Conservation (phyloP, 2,113 vertebrate genomes). For the Pleuronectes platessa region DNA sequence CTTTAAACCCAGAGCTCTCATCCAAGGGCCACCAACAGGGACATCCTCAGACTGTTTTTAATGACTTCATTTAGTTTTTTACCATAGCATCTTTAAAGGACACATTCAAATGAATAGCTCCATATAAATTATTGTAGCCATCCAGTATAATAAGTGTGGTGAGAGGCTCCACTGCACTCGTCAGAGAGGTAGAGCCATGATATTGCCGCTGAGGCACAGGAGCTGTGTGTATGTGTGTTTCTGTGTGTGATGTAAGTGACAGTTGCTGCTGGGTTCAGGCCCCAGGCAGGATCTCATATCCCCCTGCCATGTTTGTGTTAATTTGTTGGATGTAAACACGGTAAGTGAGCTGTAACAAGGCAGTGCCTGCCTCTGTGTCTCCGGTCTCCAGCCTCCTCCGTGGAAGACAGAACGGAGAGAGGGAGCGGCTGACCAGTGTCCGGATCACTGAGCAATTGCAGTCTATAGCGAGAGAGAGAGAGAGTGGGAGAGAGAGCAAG, state of each 20-base stretch:
- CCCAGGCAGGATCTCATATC: constrained; percentile 53
- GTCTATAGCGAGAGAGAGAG: constrained; percentile 24
- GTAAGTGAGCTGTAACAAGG: constrained; percentile 60
- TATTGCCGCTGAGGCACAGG: not conserved
- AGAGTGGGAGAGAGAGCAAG: constrained; percentile 42
- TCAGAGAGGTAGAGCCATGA: not conserved
- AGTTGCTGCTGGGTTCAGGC: constrained; percentile 56
- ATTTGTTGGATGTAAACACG: constrained; percentile 73
- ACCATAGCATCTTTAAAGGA: not conserved
- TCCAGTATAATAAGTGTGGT: not conserved
- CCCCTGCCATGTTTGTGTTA: constrained; percentile 67
- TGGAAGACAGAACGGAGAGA: constrained; percentile 47
- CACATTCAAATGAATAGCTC: not conserved
- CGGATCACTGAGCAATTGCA: constrained; percentile 74
- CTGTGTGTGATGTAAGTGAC: constrained; percentile 36
- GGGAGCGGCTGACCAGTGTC: constrained; percentile 57
- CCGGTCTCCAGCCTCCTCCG: constrained; percentile 55
- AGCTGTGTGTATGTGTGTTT: not conserved
- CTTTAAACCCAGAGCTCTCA: not conserved
- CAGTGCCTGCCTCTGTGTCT: constrained; percentile 46
- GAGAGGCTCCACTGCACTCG: not conserved
- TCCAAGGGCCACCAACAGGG: not conserved
- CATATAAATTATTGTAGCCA: not conserved
- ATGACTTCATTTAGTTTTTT: not conserved
- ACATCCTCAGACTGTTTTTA: not conserved